phyloP scores from a whole-genome alignment of 2,113 vertebrate genomes.

The Cryptotis parvus region DNA sequence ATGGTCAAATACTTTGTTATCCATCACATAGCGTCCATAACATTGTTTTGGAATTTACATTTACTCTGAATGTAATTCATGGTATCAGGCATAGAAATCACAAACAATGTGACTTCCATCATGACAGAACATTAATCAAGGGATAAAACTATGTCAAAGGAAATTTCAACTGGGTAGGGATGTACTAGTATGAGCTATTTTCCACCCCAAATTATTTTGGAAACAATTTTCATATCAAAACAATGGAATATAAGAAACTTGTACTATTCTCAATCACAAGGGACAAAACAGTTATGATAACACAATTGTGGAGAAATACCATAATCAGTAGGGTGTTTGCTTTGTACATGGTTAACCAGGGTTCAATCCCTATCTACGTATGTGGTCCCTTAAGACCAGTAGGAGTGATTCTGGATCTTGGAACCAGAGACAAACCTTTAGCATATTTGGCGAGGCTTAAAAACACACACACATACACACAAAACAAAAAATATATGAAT shows the following conservation, averaged over 20 bases:
- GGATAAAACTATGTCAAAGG: slow-evolving; percentile 38
- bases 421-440: too few relatives aligned
- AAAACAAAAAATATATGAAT: slow-evolving; percentile 29
- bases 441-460: too few relatives aligned
- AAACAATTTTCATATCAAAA: slow-evolving; percentile 49
- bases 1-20: slow-evolving; percentile 45
- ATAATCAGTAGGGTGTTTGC: too few relatives aligned
- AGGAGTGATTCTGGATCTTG: too few relatives aligned
- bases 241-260: background rate
- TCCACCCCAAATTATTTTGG: slow-evolving; percentile 59
- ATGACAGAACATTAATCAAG: slow-evolving; percentile 76
- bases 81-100: slow-evolving; percentile 58
- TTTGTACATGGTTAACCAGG: too few relatives aligned
- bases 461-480: too few relatives aligned
- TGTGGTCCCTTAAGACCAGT: too few relatives aligned
- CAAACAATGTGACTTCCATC: slow-evolving; percentile 65
- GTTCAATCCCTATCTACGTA: too few relatives aligned
- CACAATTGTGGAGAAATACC: too few relatives aligned
- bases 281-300: too few relatives aligned
- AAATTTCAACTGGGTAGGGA: slow-evolving; percentile 17
- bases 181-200: slow-evolving; percentile 36
- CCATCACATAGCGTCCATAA: slow-evolving; percentile 17
- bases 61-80: slow-evolving; percentile 52
- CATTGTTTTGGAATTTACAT: slow-evolving; percentile 8
- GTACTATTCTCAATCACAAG: background rate